Conservation (phyloP, 2,113 vertebrate genomes). For the Bagarius yarrelli region DNA sequence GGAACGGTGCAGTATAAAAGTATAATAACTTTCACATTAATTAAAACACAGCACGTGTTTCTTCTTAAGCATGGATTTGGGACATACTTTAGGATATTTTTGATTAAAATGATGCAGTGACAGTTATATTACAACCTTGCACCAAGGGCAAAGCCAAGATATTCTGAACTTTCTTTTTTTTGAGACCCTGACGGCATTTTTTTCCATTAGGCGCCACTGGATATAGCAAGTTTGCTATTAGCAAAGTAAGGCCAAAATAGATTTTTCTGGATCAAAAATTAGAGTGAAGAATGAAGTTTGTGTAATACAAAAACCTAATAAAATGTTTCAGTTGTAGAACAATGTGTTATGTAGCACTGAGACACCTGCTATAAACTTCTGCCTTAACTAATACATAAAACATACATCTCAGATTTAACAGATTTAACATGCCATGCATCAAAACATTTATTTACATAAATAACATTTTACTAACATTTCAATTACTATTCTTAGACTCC, state of each 20-base stretch:
- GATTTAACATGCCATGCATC: too few species aligned
- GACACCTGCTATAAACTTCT: too few species aligned
- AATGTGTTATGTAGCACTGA: too few species aligned
- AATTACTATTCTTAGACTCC: background rate
- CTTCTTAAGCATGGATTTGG: background rate
- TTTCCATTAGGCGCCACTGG: constrained; percentile 1
- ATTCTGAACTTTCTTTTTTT: background rate
- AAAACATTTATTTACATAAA: too few species aligned
- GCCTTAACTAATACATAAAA: too few species aligned
- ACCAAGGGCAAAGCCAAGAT: background rate
- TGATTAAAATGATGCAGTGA: background rate
- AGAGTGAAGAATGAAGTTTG: too few species aligned
- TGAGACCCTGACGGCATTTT: background rate
- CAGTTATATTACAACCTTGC: background rate
- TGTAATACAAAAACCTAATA: too few species aligned
- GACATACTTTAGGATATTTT: background rate
- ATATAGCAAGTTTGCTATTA: background rate
- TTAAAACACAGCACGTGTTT: too few species aligned
- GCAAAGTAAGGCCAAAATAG: background rate
- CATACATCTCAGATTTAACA: too few species aligned
- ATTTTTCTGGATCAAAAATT: background rate
- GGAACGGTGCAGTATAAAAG: background rate
- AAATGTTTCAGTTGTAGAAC: too few species aligned
- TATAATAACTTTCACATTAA: too few species aligned
- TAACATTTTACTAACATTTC: too few species aligned